Conservation (phyloP, 2,113 vertebrate genomes). For the Myotis davidii region DNA sequence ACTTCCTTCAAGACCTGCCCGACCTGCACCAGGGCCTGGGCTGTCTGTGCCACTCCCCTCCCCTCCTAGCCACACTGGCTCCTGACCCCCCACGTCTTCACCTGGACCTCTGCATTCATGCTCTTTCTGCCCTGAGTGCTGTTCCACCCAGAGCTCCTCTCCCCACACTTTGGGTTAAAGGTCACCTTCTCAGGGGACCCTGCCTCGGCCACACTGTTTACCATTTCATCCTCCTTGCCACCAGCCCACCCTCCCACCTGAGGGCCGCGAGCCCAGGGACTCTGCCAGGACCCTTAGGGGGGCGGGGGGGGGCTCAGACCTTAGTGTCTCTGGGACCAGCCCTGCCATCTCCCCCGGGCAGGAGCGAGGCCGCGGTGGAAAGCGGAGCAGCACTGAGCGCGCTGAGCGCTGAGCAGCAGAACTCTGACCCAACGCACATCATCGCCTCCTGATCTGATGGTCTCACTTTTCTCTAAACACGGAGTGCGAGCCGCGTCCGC, state of each 20-base stretch:
- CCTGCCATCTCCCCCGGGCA: not conserved
- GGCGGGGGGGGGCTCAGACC: not conserved
- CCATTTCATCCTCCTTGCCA: fast-evolving
- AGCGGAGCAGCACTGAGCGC: not conserved
- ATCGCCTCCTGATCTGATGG: not conserved
- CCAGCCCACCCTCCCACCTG: not conserved
- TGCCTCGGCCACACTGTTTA: not conserved
- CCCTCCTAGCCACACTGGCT: not conserved
- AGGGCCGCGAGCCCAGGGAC: not conserved
- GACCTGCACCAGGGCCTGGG: fast-evolving
- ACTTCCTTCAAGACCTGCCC: not conserved
- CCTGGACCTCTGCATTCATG: not conserved
- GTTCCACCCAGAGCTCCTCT: not conserved
- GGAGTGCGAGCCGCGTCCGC: fast-evolving
- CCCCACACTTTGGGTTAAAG: not conserved
- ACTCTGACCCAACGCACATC: not conserved
- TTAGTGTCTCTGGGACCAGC: not conserved
- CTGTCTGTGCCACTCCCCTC: not conserved
- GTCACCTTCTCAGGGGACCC: not conserved
- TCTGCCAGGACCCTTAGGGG: not conserved
- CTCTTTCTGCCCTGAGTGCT: not conserved
- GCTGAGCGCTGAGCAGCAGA: not conserved
- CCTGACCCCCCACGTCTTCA: not conserved
- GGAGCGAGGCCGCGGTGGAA: not conserved
- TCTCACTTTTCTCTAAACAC: constrained; percentile 19